Evolutionary conservation across 2,113 vertebrate species (phyloP).

Genomic region (Chaenocephalus aceratus): DNA sequence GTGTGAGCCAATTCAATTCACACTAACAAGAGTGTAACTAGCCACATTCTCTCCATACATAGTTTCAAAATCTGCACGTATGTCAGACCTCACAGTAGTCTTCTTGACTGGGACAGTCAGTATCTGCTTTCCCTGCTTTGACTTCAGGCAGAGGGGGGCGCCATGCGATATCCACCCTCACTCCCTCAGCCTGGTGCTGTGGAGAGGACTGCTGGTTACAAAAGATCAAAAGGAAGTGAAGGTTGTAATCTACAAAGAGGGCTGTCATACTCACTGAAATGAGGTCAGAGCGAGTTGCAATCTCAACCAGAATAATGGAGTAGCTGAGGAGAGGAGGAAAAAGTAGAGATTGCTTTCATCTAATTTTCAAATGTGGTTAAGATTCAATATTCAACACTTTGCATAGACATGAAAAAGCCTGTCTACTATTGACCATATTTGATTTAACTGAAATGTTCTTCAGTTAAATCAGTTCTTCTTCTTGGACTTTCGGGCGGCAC

Average conservation of each 20-base stretch:
- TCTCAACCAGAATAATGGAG: conserved; percentile 85
- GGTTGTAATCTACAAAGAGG: conserved; percentile 48
- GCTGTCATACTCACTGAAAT: conserved; percentile 77
- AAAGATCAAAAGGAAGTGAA: conserved; percentile 52
- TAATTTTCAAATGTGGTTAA: not conserved
- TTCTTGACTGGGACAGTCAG: conserved; percentile 77
- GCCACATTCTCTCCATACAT: not conserved
- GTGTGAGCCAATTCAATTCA: not conserved
- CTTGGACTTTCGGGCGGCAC: too few relatives aligned
- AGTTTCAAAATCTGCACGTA: conserved; percentile 1
- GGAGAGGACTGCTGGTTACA: conserved; percentile 46
- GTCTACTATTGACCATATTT: not conserved
- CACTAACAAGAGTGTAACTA: not conserved
- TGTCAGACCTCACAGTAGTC: conserved; percentile 83
- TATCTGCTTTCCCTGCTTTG: conserved; percentile 78
- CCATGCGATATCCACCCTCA: conserved; percentile 79
- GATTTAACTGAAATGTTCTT: not conserved
- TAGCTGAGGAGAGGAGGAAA: conserved; percentile 72
- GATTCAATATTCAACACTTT: not conserved
- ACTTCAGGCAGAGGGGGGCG: conserved; percentile 80
- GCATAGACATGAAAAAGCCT: not conserved
- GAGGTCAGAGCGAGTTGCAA: conserved; percentile 81
- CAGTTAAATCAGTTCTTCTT: too few relatives aligned
- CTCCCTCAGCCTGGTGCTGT: conserved; percentile 76
- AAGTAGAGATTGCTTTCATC: not conserved